Evolutionary conservation across 37 sponge, comb jelly and placozoan species (phyloP).

Genomic region (Dysidea cf. avara): DNA sequence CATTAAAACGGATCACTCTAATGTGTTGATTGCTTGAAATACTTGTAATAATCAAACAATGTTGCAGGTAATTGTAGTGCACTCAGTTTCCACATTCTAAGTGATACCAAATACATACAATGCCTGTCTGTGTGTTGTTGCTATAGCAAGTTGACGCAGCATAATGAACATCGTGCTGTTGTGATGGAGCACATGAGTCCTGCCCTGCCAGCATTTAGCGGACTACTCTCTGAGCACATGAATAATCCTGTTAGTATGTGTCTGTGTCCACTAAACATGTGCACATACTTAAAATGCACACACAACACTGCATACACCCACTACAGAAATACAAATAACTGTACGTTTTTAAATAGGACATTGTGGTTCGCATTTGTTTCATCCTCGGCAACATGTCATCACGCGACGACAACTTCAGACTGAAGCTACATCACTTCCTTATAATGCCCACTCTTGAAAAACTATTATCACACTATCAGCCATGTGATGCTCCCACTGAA

Average conservation of each 20-base stretch:
- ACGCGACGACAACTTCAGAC: constrained; percentile 27
- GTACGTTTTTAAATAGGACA: constrained; percentile 55
- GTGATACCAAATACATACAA: no score
- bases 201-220: constrained; percentile 13
- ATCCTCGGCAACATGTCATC: constrained; percentile 76
- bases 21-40: no score
- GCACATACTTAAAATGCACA: no score
- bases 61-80: no score
- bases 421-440: constrained; percentile 21
- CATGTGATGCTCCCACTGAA: no score
- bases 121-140: neutral
- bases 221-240: constrained; percentile 4
- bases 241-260: constrained; percentile 16
- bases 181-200: constrained; percentile 10
- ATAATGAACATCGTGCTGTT: constrained; percentile 28
- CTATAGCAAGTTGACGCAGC: constrained; percentile 72
- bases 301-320: no score
- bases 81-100: no score
- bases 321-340: no score
- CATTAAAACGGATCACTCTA: no score
- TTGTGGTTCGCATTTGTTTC: constrained; percentile 78
- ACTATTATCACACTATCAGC: no score
- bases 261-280: neutral
- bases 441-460: no score
- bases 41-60: no score